These are phyloP conservation scores for Seison nebaliae DNA, from an alignment of 1,140 invertebrate genomes.

Conservation along the genomic window DNA sequence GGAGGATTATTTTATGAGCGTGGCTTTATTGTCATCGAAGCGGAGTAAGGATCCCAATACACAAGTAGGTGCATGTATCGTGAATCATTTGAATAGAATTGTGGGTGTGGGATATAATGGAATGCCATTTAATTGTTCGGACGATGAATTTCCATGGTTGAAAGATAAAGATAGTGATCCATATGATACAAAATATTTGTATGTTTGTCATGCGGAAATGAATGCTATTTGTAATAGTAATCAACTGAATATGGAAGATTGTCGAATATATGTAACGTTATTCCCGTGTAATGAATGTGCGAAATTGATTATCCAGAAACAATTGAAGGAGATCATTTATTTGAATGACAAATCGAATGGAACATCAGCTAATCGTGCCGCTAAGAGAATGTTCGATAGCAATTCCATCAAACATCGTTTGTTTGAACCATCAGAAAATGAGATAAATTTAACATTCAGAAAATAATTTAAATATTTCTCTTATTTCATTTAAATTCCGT, in stretches of 20 bases:
- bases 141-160: conserved; percentile 62
- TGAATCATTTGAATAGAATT: conserved; percentile 59
- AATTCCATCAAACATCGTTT: conserved; percentile 39
- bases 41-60: conserved; percentile 69
- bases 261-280: conserved; percentile 53
- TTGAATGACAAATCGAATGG: conserved; percentile 47
- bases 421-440: too few species aligned
- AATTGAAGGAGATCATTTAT: conserved; percentile 51
- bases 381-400: conserved; percentile 50
- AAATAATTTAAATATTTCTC: too few species aligned
- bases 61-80: conserved; percentile 64
- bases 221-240: conserved; percentile 85
- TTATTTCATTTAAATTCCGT: too few species aligned
- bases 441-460: too few species aligned
- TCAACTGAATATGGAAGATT: conserved; percentile 42
- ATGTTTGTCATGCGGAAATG: conserved; percentile 84
- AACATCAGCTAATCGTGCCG: conserved; percentile 39
- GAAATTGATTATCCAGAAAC: conserved; percentile 81
- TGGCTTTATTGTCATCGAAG: conserved; percentile 50
- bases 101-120: conserved; percentile 84
- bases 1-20: conserved; percentile 76
- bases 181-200: conserved; percentile 50
- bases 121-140: conserved; percentile 56
- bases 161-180: conserved; percentile 30
- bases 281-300: conserved; percentile 91